Percentiles rank a stretch among this genome's conserved stretches.
Evolutionary conservation across 2,797 vertebrate species (phyloP).

Genomic region (Coreius guichenoti): DNA sequence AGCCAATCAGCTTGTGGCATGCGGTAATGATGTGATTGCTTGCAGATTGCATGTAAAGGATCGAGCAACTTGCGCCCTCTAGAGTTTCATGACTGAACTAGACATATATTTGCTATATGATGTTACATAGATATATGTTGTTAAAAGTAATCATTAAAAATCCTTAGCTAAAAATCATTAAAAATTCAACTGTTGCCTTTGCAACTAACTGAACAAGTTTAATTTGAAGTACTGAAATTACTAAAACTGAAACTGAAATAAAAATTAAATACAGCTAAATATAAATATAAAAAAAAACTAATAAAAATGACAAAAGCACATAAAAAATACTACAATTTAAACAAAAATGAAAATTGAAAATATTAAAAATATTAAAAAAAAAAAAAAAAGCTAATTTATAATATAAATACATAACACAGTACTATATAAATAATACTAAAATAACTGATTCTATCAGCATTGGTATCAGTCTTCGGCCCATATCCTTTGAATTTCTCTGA

Average conservation of each 20-base stretch:
- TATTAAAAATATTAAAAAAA: no score
- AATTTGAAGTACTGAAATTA: no score
- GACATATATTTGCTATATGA: not conserved
- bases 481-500: not conserved
- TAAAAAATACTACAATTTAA: not conserved
- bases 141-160: not conserved
- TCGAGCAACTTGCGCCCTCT: not conserved
- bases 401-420: not conserved
- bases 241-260: not conserved
- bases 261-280: not conserved
- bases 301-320: not conserved
- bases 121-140: not conserved
- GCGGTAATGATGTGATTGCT: no score
- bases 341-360: not conserved
- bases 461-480: not conserved
- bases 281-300: not conserved
- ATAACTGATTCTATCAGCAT: not conserved
- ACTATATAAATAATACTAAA: not conserved
- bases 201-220: not conserved
- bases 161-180: not conserved
- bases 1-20: no score
- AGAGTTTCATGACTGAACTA: not conserved
- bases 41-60: no score
- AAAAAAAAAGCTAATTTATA: not conserved
- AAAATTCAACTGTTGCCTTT: not conserved